Conservation (phyloP, 2,113 vertebrate genomes). For the Muntiacus muntjak region DNA sequence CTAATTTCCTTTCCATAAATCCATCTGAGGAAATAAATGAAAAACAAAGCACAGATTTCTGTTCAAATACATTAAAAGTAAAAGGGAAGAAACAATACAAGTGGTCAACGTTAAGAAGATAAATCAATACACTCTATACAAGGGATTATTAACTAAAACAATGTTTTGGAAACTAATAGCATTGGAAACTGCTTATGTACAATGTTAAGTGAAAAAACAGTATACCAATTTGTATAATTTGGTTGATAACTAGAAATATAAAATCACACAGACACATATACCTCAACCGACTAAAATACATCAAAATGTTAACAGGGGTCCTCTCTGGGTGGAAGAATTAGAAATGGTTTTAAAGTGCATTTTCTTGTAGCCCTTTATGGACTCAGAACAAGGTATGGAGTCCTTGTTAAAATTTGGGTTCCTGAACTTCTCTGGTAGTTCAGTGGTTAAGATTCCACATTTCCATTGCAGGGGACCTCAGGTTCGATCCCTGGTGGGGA, state of each 20-base stretch:
- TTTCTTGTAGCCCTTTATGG: background rate
- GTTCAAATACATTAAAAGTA: background rate
- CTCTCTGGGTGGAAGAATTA: background rate
- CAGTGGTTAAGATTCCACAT: background rate
- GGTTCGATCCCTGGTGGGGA: background rate
- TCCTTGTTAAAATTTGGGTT: background rate
- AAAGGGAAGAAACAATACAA: background rate
- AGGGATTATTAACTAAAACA: background rate
- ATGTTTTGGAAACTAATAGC: background rate
- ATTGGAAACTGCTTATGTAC: background rate
- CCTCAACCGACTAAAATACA: background rate
- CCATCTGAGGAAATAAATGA: background rate
- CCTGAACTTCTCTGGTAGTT: background rate
- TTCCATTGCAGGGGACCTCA: background rate
- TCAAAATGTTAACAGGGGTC: background rate
- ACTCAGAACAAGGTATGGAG: background rate
- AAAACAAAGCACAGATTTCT: slow-evolving; percentile 14
- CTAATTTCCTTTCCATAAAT: slow-evolving; percentile 7
- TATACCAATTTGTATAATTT: background rate
- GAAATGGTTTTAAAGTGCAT: background rate
- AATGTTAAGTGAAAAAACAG: background rate
- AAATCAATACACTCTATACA: background rate
- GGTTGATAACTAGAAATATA: background rate
- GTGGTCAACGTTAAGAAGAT: background rate
- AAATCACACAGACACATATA: background rate